Conservation (phyloP, 2,113 vertebrate species). For the Lycaon pictus region DNA sequence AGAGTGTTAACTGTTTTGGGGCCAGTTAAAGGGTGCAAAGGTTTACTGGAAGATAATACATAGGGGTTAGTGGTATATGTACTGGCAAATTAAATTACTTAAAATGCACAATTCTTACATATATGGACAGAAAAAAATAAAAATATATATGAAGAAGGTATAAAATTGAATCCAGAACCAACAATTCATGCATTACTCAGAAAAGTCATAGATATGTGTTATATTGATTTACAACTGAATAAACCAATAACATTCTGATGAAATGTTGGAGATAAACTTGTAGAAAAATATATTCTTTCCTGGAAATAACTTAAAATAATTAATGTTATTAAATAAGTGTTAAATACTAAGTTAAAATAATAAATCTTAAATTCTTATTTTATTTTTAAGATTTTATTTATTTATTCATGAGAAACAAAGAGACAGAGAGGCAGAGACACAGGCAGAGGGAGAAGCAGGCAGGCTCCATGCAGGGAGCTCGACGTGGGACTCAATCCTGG, state of each 20-base stretch:
- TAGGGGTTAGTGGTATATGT: not conserved
- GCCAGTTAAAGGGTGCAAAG: not conserved
- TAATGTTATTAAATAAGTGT: not conserved
- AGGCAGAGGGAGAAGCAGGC: too few relatives aligned
- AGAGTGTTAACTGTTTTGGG: not conserved
- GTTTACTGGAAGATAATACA: not conserved
- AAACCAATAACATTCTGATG: not conserved
- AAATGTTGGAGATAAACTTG: not conserved
- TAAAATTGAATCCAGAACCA: not conserved
- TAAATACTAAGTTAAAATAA: not conserved
- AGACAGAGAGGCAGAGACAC: too few relatives aligned
- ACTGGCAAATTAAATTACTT: not conserved
- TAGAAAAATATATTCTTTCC: constrained; percentile 2
- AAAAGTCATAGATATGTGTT: not conserved
- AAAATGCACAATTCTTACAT: not conserved
- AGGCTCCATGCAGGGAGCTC: too few relatives aligned
- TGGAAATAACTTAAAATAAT: not conserved
- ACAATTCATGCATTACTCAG: not conserved
- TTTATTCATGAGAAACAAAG: too few relatives aligned
- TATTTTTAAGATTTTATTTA: too few relatives aligned
- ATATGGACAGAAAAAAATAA: not conserved
- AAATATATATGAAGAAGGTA: not conserved
- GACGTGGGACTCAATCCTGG: too few relatives aligned
- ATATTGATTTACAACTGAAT: not conserved
- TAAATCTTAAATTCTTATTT: not conserved